These are phyloP conservation scores for Notamacropus eugenii DNA, from an alignment of 2,797 vertebrate species.

Conservation along the genomic window DNA sequence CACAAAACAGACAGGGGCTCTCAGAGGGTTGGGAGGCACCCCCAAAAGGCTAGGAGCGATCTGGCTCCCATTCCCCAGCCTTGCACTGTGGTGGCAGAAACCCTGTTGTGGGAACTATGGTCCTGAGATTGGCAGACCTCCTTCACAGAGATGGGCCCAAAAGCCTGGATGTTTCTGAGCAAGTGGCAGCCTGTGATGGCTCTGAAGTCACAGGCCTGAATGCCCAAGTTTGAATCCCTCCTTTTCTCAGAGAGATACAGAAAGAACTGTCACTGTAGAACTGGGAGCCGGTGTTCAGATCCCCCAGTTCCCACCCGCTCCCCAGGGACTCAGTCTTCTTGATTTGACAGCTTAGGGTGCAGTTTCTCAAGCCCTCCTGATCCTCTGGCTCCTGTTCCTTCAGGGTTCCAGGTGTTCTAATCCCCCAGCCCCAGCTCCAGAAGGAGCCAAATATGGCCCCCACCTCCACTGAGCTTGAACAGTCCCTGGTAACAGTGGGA, in stretches of 20 bases:
- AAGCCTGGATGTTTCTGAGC: accelerated
- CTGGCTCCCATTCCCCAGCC: background rate
- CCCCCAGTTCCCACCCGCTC: no score
- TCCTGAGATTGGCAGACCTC: background rate
- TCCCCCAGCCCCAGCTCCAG: background rate
- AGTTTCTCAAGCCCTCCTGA: background rate
- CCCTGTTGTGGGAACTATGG: background rate
- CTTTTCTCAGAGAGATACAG: background rate
- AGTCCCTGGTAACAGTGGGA: background rate
- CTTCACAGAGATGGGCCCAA: background rate
- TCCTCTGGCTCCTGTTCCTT: no score
- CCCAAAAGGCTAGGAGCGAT: background rate
- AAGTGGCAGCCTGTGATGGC: accelerated
- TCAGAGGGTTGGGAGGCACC: background rate
- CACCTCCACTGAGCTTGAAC: background rate
- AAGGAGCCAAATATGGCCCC: background rate
- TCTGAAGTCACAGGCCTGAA: background rate
- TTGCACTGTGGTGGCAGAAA: background rate
- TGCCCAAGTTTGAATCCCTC: background rate
- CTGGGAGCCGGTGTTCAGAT: no score
- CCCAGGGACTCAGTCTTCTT: no score
- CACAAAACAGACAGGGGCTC: background rate
- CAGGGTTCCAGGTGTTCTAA: background rate
- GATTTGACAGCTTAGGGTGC: background rate
- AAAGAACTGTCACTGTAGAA: background rate